These are phyloP conservation scores for Anolis sagrei DNA, from an alignment of 2,113 vertebrate species.

Conservation along the genomic window DNA sequence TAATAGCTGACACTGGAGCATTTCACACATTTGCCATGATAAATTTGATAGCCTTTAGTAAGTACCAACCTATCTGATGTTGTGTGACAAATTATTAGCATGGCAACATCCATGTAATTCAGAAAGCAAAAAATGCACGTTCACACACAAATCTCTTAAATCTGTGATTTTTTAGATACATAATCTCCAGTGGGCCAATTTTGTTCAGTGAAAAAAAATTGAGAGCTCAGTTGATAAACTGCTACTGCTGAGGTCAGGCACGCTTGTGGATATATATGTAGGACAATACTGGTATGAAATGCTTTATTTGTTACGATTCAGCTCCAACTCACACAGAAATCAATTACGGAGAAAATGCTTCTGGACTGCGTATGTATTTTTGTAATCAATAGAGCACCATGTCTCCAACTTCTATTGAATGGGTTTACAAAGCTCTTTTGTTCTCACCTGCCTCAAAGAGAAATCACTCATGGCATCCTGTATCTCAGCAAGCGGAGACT, in stretches of 20 bases:
- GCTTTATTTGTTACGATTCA: conserved; percentile 65
- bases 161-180: not conserved
- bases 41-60: not conserved
- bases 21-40: not conserved
- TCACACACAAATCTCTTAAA: not conserved
- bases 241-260: conserved; percentile 66
- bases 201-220: conserved; percentile 62
- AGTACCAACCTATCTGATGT: not conserved
- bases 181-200: conserved; percentile 14
- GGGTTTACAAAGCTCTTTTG: conserved; percentile 80
- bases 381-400: conserved; percentile 72
- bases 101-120: not conserved
- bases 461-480: conserved; percentile 77
- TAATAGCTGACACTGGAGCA: not conserved
- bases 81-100: not conserved
- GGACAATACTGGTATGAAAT: conserved; percentile 57
- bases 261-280: conserved; percentile 67
- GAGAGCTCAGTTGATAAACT: conserved; percentile 56
- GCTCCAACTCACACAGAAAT: conserved; percentile 65
- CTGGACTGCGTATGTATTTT: conserved; percentile 59
- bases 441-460: conserved; percentile 79
- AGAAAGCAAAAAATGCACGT: not conserved
- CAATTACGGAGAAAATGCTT: conserved; percentile 73
- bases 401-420: conserved; percentile 75
- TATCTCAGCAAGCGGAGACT: conserved; percentile 65